phyloP scores from a whole-genome alignment of 2,888 invertebrate genomes.

The Parasteatoda lunata region DNA sequence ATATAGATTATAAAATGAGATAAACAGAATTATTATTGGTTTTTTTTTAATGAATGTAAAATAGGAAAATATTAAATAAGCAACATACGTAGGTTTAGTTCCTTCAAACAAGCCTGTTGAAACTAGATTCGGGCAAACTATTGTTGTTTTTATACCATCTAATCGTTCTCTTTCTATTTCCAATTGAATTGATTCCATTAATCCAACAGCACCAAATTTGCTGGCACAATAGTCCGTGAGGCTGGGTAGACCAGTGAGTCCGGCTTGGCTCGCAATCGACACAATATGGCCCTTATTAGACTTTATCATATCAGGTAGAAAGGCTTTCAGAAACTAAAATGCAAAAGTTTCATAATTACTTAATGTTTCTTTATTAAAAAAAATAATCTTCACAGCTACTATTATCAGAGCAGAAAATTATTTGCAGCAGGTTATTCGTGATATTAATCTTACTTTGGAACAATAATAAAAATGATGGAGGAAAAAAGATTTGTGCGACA shows the following conservation, averaged over 20 bases:
- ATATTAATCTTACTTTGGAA: too few species aligned
- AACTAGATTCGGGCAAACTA: conserved; percentile 95
- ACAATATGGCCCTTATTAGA: conserved; percentile 92
- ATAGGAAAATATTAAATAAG: neutral
- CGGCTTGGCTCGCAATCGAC: conserved; percentile 92
- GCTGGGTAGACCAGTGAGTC: conserved; percentile 83
- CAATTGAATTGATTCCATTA: conserved; percentile 89
- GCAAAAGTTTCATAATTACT: conserved; percentile 9
- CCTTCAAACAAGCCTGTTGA: conserved; percentile 98
- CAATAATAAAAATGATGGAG: too few species aligned
- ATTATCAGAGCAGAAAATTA: too few species aligned
- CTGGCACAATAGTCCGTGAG: conserved; percentile 95
- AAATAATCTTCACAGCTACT: neutral
- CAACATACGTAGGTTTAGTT: conserved; percentile 72
- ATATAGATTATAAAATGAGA: too few species aligned
- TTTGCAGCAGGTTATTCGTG: too few species aligned
- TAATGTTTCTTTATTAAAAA: neutral
- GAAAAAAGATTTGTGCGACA: too few species aligned
- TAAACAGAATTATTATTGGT: too few species aligned
- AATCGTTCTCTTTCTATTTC: conserved; percentile 78
- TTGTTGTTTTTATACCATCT: conserved; percentile 86
- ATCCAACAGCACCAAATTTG: conserved; percentile 94
- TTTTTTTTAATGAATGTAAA: too few species aligned
- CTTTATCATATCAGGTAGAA: conserved; percentile 92
- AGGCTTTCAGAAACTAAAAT: conserved; percentile 91